A percentile compares a stretch with the other conserved stretches of the same genome.
These are phyloP conservation scores for Carassius gibelio DNA, from an alignment of 2,113 vertebrate species.

Conservation along the genomic window DNA sequence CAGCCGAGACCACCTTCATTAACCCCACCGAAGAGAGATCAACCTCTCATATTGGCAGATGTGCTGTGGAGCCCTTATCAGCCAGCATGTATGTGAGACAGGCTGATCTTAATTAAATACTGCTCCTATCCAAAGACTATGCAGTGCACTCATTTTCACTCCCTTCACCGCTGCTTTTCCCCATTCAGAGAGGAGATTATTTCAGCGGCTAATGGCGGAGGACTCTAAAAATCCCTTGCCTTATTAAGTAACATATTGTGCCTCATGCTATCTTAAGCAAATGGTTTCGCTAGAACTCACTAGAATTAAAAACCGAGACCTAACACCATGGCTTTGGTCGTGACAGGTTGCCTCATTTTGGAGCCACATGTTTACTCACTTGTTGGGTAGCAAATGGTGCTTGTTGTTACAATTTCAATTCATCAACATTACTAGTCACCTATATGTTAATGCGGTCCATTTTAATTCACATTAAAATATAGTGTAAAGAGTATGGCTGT, in stretches of 20 bases:
- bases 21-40: conserved; percentile 50
- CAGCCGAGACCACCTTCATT: conserved; percentile 56
- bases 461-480: neutral
- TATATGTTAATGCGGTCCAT: neutral
- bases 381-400: conserved; percentile 1
- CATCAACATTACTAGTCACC: neutral
- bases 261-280: conserved; percentile 34
- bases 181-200: conserved; percentile 50
- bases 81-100: conserved; percentile 50
- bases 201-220: conserved; percentile 31
- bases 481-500: neutral
- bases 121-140: conserved; percentile 47
- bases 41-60: conserved; percentile 47
- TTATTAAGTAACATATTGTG: conserved; percentile 48
- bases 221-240: conserved; percentile 40
- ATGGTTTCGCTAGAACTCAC: conserved; percentile 21
- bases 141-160: conserved; percentile 42
- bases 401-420: neutral
- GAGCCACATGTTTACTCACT: neutral
- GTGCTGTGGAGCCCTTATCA: conserved; percentile 48
- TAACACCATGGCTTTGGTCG: neutral
- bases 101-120: conserved; percentile 60
- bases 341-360: neutral
- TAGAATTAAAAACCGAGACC: conserved; percentile 1
- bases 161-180: conserved; percentile 43